These are phyloP conservation scores for Heloderma charlesbogerti DNA, from an alignment of 2,113 vertebrate genomes.

Conservation along the genomic window DNA sequence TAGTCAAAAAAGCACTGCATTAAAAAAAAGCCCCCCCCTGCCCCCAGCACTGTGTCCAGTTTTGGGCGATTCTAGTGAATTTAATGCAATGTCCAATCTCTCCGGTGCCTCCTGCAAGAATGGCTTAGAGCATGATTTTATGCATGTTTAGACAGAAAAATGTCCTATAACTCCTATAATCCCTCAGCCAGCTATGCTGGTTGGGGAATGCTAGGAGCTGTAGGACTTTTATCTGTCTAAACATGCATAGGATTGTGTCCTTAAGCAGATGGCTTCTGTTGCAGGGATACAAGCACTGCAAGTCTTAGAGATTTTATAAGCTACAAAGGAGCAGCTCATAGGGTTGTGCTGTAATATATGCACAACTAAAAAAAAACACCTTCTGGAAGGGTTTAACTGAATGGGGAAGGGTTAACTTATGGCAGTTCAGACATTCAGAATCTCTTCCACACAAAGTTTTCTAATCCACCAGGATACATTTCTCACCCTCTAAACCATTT, in stretches of 20 bases:
- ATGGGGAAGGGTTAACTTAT: background rate
- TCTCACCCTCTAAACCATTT: background rate
- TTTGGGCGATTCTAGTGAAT: background rate
- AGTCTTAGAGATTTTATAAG: too few species aligned
- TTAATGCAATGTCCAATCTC: background rate
- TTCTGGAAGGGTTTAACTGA: background rate
- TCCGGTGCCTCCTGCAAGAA: background rate
- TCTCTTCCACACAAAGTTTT: background rate
- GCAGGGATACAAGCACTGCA: background rate
- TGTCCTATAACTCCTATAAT: too few species aligned
- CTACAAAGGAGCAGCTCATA: background rate
- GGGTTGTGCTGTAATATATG: background rate
- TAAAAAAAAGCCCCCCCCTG: too few species aligned
- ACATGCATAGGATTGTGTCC: too few species aligned
- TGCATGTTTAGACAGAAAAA: too few species aligned
- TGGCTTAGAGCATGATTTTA: too few species aligned
- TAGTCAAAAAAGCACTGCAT: background rate
- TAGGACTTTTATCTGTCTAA: too few species aligned
- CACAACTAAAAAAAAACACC: background rate
- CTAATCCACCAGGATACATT: background rate
- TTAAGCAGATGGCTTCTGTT: background rate
- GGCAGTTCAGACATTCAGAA: background rate
- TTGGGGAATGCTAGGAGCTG: too few species aligned
- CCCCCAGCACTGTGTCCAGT: background rate
- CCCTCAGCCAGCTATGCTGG: too few species aligned